Percentiles rank a stretch among this genome's conserved stretches.
These are phyloP conservation scores for Thunnus maccoyii DNA, from an alignment of 2,113 vertebrate species.

Conservation along the genomic window DNA sequence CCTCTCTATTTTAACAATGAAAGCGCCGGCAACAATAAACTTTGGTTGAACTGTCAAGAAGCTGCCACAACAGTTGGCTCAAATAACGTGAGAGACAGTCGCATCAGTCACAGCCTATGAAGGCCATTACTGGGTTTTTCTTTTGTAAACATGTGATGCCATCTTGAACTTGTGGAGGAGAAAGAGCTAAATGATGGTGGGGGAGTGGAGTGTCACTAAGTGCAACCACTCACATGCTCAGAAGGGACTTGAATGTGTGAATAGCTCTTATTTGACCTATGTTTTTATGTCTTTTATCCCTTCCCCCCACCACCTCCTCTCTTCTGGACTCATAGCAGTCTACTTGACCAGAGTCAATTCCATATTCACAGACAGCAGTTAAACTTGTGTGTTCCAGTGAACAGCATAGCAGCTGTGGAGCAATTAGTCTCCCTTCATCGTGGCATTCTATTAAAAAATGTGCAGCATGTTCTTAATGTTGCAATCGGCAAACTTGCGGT, in stretches of 20 bases:
- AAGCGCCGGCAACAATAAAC: conserved; percentile 8
- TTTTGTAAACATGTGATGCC: conserved; percentile 23
- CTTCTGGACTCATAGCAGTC: not conserved
- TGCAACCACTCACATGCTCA: not conserved
- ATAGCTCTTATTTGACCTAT: not conserved
- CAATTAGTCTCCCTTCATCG: not conserved
- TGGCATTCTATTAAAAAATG: no score
- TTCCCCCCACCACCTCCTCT: not conserved
- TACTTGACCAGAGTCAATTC: not conserved
- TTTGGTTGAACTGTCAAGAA: conserved; percentile 28
- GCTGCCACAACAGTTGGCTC: conserved; percentile 61
- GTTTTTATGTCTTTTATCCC: not conserved
- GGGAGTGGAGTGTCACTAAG: not conserved
- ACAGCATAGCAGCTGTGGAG: not conserved
- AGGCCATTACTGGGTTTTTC: conserved; percentile 26
- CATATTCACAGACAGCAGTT: not conserved
- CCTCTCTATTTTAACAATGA: not conserved
- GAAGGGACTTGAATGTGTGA: not conserved
- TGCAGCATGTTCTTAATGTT: not conserved
- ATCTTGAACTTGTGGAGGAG: not conserved
- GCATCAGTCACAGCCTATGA: conserved; percentile 13
- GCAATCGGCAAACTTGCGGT: not conserved
- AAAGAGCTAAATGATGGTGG: not conserved
- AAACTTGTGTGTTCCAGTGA: not conserved
- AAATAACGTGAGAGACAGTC: conserved; percentile 32